phyloP scores from a whole-genome alignment of 2,797 vertebrate species.

The Sardinella longiceps region DNA sequence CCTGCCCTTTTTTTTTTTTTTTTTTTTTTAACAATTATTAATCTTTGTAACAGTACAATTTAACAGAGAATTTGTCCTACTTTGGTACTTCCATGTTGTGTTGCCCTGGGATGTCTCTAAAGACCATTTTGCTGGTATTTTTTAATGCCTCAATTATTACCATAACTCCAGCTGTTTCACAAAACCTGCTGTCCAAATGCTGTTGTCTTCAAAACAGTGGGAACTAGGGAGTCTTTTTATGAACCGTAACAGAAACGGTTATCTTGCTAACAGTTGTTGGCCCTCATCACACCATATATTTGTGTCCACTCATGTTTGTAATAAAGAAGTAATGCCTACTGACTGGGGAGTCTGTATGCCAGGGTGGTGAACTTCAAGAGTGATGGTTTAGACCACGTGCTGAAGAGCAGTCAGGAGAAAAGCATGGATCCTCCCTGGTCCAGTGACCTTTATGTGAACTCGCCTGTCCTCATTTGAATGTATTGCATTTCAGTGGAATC shows the following conservation, averaged over 20 bases:
- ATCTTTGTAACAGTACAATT: not conserved
- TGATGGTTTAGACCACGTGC: not conserved
- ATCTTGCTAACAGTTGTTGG: not conserved
- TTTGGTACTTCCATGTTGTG: not conserved
- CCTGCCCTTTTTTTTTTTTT: not conserved
- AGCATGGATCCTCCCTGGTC: conserved; percentile 2
- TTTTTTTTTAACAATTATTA: not conserved
- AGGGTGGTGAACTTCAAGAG: not conserved
- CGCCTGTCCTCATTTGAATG: conserved; percentile 8
- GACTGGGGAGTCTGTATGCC: not conserved
- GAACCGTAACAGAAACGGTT: not conserved
- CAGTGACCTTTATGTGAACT: conserved; percentile 16
- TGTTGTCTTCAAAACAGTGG: not conserved
- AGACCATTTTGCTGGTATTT: not conserved
- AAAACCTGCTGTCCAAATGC: not conserved
- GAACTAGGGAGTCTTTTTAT: not conserved
- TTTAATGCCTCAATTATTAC: not conserved
- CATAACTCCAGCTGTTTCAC: not conserved
- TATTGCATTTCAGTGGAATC: conserved; percentile 12
- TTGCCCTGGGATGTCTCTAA: not conserved
- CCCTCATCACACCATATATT: not conserved
- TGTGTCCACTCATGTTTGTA: not conserved
- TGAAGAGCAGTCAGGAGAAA: not conserved
- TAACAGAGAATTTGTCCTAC: not conserved
- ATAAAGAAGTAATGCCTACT: not conserved